phyloP scores from a whole-genome alignment of 2,888 invertebrate species.

The Sminthurinus aureus region DNA sequence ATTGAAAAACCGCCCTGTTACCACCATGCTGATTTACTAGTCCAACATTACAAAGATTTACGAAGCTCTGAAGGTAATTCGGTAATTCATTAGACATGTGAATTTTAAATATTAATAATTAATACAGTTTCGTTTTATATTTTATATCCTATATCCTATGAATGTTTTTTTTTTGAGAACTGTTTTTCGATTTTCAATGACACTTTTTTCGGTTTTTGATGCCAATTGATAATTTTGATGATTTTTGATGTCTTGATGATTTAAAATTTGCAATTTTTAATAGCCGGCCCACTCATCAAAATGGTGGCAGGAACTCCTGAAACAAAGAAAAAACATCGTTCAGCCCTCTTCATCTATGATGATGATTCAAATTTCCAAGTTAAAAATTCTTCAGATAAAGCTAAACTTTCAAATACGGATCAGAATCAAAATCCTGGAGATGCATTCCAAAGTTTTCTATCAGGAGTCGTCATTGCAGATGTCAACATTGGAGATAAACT shows the following conservation, averaged over 20 bases:
- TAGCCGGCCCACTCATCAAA: constrained; percentile 7
- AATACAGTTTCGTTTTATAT: no score
- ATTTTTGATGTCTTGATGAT: background rate
- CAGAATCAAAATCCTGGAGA: background rate
- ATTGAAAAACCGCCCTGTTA: constrained; percentile 16
- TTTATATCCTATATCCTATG: no score
- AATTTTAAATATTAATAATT: no score
- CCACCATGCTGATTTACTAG: constrained; percentile 18
- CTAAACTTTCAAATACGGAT: no score
- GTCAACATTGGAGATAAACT: background rate
- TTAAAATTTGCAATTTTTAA: background rate
- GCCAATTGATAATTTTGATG: background rate
- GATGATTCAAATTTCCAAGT: background rate
- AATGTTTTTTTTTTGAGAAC: no score
- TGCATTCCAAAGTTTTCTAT: constrained; percentile 5
- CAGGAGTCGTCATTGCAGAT: constrained; percentile 13
- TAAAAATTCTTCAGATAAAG: no score
- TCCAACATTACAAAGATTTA: constrained; percentile 11
- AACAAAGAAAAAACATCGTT: background rate
- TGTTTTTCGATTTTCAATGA: background rate
- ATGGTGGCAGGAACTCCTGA: background rate
- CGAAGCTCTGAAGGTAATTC: constrained; percentile 11
- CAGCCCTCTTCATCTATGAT: background rate
- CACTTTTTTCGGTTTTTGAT: no score
- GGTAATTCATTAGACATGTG: no score